Base-by-base conservation (phyloP, 1,140 invertebrate species). In the Zaprionus davidi region DNA sequence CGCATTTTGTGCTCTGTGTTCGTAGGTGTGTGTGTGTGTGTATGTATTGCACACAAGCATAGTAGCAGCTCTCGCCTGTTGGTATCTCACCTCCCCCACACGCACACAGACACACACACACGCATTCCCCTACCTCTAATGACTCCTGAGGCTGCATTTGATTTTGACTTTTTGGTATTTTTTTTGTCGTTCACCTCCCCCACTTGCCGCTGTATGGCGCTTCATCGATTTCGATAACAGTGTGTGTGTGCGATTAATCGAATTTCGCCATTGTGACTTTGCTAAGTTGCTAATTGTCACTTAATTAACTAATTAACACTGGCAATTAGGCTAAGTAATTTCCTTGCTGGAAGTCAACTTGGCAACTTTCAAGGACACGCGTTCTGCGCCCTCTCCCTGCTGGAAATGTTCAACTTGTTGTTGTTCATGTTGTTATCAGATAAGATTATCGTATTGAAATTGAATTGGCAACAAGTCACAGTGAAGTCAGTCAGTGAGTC, bases 111-210 rank as follows among this genome's bases (percentile, higher is more conserved):
- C 12, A 24, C 9, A 51, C 20, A 20, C 12, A 24, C 46, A 1
- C 20, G 3, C 12, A 12, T 12, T 57, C 28, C 31, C 55, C 64
- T 56, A 53, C 24, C 56, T 31, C 44, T 20, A 68, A 12, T 12
- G 26, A 34, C 71, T 73, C 71, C 56, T 73, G 36, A 34, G 63
- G 71, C 71, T 73, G 71, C 71, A 73, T 73, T 68, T 60, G 38
- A 60, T 60, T 57, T 73, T 60, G 31, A 55, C 38, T 64, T 46
- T 24, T 28, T 12, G n/a, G 2, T 7, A 22, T 36, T 3, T 7
- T 34, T 13, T 36, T 3, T 5, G 0, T 15, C n/a, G 31, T 2
- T 5, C 4, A 7, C 41, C 17, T 46, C n/a, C 41, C n/a, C n/a
- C 41, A 9, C 13, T 22, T 11, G 28, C 63, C 22, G 56, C 34